Conservation (phyloP, 2,888 invertebrate species). For the Amphimallon solstitiale region DNA sequence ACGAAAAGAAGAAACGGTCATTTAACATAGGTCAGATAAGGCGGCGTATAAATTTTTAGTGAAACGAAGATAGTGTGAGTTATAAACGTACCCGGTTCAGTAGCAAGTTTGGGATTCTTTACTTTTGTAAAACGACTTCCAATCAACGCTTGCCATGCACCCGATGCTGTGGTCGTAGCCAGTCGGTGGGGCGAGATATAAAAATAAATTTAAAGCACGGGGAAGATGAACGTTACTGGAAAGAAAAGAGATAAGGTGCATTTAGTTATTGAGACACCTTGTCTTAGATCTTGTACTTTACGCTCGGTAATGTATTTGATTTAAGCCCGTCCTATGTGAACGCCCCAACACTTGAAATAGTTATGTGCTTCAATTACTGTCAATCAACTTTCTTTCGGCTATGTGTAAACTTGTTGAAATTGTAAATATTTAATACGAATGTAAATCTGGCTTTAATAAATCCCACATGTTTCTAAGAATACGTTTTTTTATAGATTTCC, state of each 20-base stretch:
- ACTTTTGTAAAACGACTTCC: conserved; percentile 45
- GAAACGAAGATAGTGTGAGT: conserved; percentile 43
- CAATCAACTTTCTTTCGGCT: neutral
- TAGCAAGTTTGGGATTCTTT: conserved; percentile 48
- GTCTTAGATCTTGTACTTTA: conserved; percentile 42
- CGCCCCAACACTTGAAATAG: too few species aligned
- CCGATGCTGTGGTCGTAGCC: neutral
- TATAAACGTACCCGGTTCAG: conserved; percentile 45
- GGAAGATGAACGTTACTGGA: conserved; percentile 42
- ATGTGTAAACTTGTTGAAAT: too few species aligned
- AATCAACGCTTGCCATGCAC: conserved; percentile 37
- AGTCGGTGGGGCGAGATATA: neutral
- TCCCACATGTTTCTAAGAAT: too few species aligned
- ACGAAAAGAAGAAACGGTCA: neutral
- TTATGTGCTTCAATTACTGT: conserved; percentile 6
- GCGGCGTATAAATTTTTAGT: conserved; percentile 42
- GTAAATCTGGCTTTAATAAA: too few species aligned
- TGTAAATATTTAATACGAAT: too few species aligned
- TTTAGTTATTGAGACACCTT: conserved; percentile 46
- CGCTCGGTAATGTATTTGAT: conserved; percentile 24
- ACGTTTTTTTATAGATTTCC: too few species aligned
- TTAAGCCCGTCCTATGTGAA: too few species aligned
- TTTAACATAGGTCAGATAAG: conserved; percentile 44
- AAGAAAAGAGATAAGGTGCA: conserved; percentile 43
- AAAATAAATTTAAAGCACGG: conserved; percentile 20